A percentile compares a stretch with the other conserved stretches of the same genome.
phyloP scores from a whole-genome alignment of 1,140 invertebrate species.

The Hylyphantes graminicola region DNA sequence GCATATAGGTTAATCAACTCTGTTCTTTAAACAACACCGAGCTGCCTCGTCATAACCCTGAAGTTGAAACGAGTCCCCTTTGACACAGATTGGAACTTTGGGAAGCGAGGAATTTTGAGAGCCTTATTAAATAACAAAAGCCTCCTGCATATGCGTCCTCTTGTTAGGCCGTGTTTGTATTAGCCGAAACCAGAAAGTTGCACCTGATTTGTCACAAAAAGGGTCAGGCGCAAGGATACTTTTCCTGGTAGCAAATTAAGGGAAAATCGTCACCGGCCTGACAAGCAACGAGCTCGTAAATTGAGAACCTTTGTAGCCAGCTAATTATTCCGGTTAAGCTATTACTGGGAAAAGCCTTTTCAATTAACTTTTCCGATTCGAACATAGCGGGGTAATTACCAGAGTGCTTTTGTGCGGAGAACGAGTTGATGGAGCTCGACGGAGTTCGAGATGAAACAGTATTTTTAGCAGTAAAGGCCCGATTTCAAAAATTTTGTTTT shows the following conservation, averaged over 20 bases:
- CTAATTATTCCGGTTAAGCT: slow-evolving; percentile 25
- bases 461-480: not conserved
- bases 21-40: slow-evolving; percentile 52
- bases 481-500: no score
- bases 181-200: slow-evolving; percentile 53
- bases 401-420: not conserved
- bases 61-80: slow-evolving; percentile 54
- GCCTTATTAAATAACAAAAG: slow-evolving; percentile 60
- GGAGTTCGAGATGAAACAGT: not conserved
- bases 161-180: slow-evolving; percentile 36
- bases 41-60: slow-evolving; percentile 53
- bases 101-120: slow-evolving; percentile 59
- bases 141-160: slow-evolving; percentile 49
- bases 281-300: slow-evolving; percentile 3
- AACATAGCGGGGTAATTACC: slow-evolving; percentile 25
- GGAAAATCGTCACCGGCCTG: slow-evolving; percentile 27
- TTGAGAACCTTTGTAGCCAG: slow-evolving; percentile 28
- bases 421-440: not conserved
- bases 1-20: slow-evolving; percentile 56
- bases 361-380: slow-evolving; percentile 32
- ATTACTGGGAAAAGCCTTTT: slow-evolving; percentile 30
- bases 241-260: slow-evolving; percentile 51
- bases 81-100: slow-evolving; percentile 60
- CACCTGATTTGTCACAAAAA: slow-evolving; percentile 57
- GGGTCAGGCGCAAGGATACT: slow-evolving; percentile 41